These are phyloP conservation scores for Ptyas mucosa DNA, from an alignment of 2,113 vertebrate species.

Conservation along the genomic window DNA sequence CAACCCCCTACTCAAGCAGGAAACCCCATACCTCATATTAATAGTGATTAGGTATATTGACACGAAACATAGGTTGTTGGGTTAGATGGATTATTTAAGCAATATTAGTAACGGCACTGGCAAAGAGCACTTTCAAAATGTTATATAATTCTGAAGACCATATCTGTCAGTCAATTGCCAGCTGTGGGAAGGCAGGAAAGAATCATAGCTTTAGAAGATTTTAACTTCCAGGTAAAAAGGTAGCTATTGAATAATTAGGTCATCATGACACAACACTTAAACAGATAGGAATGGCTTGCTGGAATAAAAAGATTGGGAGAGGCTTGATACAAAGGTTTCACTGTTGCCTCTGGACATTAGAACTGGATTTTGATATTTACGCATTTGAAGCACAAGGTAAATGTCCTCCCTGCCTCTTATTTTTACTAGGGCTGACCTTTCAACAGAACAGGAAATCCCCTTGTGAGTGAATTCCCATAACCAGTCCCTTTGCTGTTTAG, in stretches of 20 bases:
- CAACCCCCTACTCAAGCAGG: background rate
- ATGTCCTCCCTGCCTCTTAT: conserved; percentile 37
- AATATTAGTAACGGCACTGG: background rate
- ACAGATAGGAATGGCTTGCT: background rate
- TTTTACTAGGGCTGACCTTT: conserved; percentile 57
- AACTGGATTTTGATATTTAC: conserved; percentile 27
- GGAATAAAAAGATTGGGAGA: background rate
- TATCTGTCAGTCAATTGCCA: background rate
- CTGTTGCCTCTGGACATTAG: conserved; percentile 10
- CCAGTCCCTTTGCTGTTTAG: conserved; percentile 71
- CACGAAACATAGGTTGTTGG: background rate
- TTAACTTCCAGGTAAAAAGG: background rate
- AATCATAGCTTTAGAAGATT: background rate
- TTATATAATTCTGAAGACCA: background rate
- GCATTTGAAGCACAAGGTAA: conserved; percentile 20
- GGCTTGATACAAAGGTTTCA: background rate
- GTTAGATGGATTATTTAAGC: background rate
- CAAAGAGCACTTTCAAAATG: background rate
- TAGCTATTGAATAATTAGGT: background rate
- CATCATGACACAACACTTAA: background rate
- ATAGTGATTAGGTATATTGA: background rate
- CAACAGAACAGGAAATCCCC: conserved; percentile 71
- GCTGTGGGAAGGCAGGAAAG: background rate
- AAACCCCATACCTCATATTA: background rate
- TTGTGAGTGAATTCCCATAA: conserved; percentile 69